Percentiles rank a stretch among this genome's conserved stretches.
phyloP scores from a whole-genome alignment of 1,140 invertebrate species.

The Drosophila kohkoa region DNA sequence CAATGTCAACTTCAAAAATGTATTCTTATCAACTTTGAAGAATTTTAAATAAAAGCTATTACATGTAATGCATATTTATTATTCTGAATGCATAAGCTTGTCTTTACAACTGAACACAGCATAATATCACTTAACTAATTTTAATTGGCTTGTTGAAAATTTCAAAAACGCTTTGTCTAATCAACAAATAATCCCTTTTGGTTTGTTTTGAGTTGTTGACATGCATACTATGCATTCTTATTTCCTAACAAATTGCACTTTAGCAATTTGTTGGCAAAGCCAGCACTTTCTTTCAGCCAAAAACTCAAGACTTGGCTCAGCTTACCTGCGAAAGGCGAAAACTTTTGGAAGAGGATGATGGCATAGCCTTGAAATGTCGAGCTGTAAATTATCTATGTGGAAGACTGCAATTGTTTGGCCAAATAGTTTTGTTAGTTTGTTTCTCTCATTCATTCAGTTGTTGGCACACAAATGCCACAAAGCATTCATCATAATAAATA shows the following conservation, averaged over 20 bases:
- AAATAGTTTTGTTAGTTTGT: slow-evolving; percentile 47
- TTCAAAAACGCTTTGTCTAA: not conserved
- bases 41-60: too few species aligned
- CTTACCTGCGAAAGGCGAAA: slow-evolving; percentile 13
- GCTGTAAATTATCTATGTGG: slow-evolving; percentile 35
- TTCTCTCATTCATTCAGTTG: not conserved
- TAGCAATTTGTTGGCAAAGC: slow-evolving; percentile 20
- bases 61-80: too few species aligned
- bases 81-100: too few species aligned
- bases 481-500: slow-evolving; percentile 48
- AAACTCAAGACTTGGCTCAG: not conserved
- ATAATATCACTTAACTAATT: not conserved
- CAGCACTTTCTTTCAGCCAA: slow-evolving; percentile 5
- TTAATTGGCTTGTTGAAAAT: not conserved
- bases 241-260: slow-evolving; percentile 8
- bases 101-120: too few species aligned
- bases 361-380: slow-evolving; percentile 41
- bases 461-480: slow-evolving; percentile 46
- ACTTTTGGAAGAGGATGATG: slow-evolving; percentile 48
- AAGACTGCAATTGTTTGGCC: slow-evolving; percentile 44
- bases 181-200: not conserved
- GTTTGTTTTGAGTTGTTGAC: slow-evolving; percentile 1
- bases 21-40: too few species aligned
- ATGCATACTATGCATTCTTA: not conserved
- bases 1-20: too few species aligned